A percentile compares a stretch with the other conserved stretches of the same genome.
These are phyloP conservation scores for Poecilia wingei DNA, from an alignment of 2,797 vertebrate species.

Conservation along the genomic window DNA sequence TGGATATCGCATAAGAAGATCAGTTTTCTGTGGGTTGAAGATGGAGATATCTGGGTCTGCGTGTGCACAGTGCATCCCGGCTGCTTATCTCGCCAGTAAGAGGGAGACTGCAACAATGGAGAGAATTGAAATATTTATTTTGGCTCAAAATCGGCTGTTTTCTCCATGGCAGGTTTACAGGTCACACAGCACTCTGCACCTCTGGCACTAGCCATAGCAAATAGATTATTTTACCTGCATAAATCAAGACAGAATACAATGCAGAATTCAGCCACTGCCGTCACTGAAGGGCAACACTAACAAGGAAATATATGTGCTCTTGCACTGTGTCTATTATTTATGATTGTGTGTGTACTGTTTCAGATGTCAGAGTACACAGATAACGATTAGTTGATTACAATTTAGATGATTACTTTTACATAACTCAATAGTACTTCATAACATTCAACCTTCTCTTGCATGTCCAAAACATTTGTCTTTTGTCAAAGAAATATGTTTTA, in stretches of 20 bases:
- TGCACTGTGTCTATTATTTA: background rate
- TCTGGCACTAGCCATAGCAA: slow-evolving; percentile 7
- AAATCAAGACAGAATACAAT: slow-evolving; percentile 9
- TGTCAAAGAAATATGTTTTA: background rate
- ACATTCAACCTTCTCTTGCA: background rate
- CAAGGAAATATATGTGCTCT: background rate
- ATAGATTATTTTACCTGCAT: slow-evolving; percentile 23
- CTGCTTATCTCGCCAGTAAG: slow-evolving; percentile 26
- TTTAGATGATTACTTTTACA: background rate
- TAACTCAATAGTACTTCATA: background rate
- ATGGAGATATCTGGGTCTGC: slow-evolving; percentile 28
- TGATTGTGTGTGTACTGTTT: background rate
- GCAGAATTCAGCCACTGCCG: background rate
- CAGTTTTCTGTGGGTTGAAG: slow-evolving; percentile 14
- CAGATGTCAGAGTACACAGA: background rate
- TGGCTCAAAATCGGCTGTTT: slow-evolving; percentile 15
- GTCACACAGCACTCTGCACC: slow-evolving; percentile 12
- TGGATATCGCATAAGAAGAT: slow-evolving; percentile 17
- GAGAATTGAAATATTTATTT: slow-evolving; percentile 42
- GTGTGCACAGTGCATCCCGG: slow-evolving; percentile 7
- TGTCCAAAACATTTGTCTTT: background rate
- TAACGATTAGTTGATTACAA: background rate
- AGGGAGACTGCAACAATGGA: slow-evolving; percentile 30
- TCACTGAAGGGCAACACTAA: background rate
- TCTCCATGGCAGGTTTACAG: slow-evolving; percentile 23